Evolutionary conservation across 2,113 vertebrate species (phyloP), one percentile per base, ranked within the genome.

Genomic region (Mungos mungo): DNA sequence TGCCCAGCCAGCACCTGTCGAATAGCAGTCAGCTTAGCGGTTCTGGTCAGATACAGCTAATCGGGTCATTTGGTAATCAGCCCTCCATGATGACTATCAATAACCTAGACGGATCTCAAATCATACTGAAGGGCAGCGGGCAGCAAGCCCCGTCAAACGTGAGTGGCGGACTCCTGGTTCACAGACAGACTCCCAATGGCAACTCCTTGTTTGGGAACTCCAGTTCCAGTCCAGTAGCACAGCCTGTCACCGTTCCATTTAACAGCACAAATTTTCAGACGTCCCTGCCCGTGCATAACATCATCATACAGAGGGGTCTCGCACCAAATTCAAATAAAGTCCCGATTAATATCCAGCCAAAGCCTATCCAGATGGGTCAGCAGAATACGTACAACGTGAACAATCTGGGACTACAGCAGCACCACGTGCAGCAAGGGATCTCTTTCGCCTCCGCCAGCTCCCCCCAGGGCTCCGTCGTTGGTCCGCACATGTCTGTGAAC

Each of bases 291-390:
- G 99, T 99, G 96, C 99, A 99, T 98, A 99, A 99, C 97, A 99
- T 99, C 98, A 99, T 99, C 96, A 99, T 99, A 97, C 99, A 99
- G 86, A 99, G 99, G 98, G 99, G 99, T 89, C 99, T 99, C 29
- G 99, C 99, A 41, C 99, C 99, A 97, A 99, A 99, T 97, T 98
- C 99, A 52, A 99, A 99, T 95, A 99, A 99, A 99, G 99, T 99
- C 98, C 99, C 97, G 2, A 76, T 99, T 96, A 99, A 99, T 98
- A 99, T 99, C 98, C 99, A 99, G 98, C 99, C 99, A 95, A 99
- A 99, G 98, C 99, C 99, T 94, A 95, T 99, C 95, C 99, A 99
- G 95, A 98, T 99, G 96, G 99, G 99, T 88, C 99, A 99, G 98
- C 99, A 99, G 98, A 99, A 99, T 52, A 98, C 99, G 21, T 99